A percentile compares a stretch with the other conserved stretches of the same genome.
phyloP scores from a whole-genome alignment of 2,113 vertebrate genomes.

The Pristiophorus japonicus region DNA sequence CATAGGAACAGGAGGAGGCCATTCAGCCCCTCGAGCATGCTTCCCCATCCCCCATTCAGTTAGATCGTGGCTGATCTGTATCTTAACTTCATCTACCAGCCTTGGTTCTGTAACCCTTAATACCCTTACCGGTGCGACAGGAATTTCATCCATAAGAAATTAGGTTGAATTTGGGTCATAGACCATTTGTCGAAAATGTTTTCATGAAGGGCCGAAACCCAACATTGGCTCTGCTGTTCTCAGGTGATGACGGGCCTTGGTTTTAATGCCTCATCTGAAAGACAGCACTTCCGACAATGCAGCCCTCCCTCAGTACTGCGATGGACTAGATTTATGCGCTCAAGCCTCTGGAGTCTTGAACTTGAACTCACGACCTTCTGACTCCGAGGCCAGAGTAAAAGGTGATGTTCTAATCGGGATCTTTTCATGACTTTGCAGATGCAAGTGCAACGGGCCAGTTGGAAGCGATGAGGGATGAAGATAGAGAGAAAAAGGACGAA shows the following conservation, averaged over 20 bases:
- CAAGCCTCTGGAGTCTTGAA: background rate
- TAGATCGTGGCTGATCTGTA: background rate
- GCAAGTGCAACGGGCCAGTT: slow-evolving; percentile 70
- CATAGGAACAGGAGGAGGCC: background rate
- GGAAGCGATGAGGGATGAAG: slow-evolving; percentile 76
- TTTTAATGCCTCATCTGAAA: background rate
- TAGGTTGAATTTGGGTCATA: background rate
- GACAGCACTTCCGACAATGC: background rate
- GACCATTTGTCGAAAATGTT: background rate
- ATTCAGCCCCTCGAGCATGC: background rate
- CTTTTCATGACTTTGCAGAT: slow-evolving; percentile 55
- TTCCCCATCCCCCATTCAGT: background rate
- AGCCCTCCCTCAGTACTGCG: background rate
- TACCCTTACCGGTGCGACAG: too few relatives aligned
- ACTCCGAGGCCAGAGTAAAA: background rate
- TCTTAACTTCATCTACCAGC: background rate
- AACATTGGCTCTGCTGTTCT: background rate
- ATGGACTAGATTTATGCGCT: background rate
- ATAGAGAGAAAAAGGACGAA: slow-evolving; percentile 89
- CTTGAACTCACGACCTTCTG: background rate
- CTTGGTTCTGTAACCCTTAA: background rate
- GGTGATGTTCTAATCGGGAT: background rate
- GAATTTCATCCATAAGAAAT: too few relatives aligned
- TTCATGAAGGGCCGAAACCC: background rate
- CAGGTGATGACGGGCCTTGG: background rate